Conservation (phyloP, 2,113 vertebrate genomes). For the Empidonax alnorum region DNA sequence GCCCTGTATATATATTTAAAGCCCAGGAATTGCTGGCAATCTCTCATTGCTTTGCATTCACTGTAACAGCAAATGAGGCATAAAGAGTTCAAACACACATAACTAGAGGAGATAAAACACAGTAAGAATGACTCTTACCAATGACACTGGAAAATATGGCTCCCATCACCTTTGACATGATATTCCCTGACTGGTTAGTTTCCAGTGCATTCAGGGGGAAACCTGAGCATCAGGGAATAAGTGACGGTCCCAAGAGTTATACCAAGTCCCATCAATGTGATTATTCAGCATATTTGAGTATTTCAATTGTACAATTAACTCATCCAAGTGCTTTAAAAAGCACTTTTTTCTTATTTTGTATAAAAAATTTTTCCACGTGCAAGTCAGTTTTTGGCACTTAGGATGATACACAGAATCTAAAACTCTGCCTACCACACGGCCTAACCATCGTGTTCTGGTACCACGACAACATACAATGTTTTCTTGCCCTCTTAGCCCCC, state of each 20-base stretch:
- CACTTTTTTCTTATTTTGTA: background rate
- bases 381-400: background rate
- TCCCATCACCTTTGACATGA: background rate
- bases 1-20: background rate
- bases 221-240: background rate
- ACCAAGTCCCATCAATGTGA: accelerated
- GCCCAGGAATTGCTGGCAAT: background rate
- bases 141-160: accelerated
- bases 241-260: accelerated
- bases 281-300: background rate
- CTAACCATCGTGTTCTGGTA: accelerated
- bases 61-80: background rate
- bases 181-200: background rate
- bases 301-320: background rate
- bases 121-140: background rate
- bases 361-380: accelerated
- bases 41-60: background rate
- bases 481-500: background rate
- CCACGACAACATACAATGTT: accelerated
- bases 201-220: background rate
- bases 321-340: too few relatives aligned
- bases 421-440: background rate
- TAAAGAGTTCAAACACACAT: background rate
- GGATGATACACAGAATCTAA: accelerated
- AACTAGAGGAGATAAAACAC: background rate